These are phyloP conservation scores for Sanderia malayensis DNA, from an alignment of 30 jellyfish, hydroid and myxozoan genomes.

Conservation along the genomic window DNA sequence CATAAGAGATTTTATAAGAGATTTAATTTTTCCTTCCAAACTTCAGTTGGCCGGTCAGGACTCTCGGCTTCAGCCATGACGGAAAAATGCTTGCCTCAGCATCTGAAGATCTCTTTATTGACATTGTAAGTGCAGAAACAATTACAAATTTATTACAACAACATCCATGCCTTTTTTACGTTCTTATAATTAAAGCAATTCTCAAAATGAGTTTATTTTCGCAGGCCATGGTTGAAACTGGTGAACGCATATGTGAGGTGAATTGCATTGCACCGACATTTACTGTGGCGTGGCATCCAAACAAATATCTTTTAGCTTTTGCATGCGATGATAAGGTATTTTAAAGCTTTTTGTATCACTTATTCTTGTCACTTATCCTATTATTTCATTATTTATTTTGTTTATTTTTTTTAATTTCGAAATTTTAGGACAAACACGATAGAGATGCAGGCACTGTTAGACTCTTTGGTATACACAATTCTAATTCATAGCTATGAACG, in stretches of 20 bases:
- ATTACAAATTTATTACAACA: no score
- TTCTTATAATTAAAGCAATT: neutral
- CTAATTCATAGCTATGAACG: conserved; percentile 9
- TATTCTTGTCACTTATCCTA: neutral
- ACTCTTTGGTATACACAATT: conserved; percentile 82
- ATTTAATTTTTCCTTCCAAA: neutral
- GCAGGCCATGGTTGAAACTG: conserved; percentile 99
- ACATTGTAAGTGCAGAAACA: conserved; percentile 88
- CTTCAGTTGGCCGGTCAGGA: conserved; percentile 97
- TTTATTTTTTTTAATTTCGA: neutral
- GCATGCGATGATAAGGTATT: conserved; percentile 97
- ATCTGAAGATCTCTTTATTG: conserved; percentile 94
- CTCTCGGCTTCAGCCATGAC: conserved; percentile 91
- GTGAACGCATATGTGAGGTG: conserved; percentile 88
- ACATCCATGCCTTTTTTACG: no score
- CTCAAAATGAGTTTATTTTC: no score
- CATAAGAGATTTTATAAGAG: neutral
- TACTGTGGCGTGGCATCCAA: conserved; percentile 99
- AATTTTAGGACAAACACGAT: conserved; percentile 84
- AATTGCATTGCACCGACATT: conserved; percentile 94
- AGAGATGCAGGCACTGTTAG: conserved; percentile 98
- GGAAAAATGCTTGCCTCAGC: conserved; percentile 99
- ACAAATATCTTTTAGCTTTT: conserved; percentile 79
- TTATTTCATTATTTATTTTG: neutral
- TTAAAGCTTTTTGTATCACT: neutral